Evolutionary conservation across 2,797 vertebrate species (phyloP).

Genomic region (Aulostomus chinensis): DNA sequence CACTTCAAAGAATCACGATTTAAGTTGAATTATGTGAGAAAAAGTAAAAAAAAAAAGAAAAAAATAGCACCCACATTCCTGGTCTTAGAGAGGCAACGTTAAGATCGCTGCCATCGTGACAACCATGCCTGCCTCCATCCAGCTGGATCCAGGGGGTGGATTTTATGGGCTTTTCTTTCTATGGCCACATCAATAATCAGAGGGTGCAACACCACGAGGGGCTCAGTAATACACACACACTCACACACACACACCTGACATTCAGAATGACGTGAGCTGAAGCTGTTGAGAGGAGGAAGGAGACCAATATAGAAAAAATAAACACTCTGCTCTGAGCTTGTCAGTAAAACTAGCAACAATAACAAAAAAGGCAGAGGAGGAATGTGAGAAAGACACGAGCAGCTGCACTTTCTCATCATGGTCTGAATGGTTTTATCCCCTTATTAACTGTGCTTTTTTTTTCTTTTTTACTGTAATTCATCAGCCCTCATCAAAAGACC

Average conservation of each 20-base stretch:
- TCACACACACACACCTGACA: no score
- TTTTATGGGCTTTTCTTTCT: constrained; percentile 61
- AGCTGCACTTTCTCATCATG: constrained; percentile 12
- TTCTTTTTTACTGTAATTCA: neutral
- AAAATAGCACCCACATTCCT: constrained; percentile 17
- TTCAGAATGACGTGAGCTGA: constrained; percentile 56
- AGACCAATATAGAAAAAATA: no score
- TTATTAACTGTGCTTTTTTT: neutral
- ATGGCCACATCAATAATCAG: constrained; percentile 65
- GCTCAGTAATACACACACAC: constrained; percentile 59
- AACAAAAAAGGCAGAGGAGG: constrained; percentile 12
- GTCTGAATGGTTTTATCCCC: constrained; percentile 2
- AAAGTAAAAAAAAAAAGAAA: constrained; percentile 38
- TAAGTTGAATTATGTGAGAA: constrained; percentile 35
- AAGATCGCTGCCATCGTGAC: no score
- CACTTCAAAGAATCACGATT: constrained; percentile 22
- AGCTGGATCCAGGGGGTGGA: constrained; percentile 49
- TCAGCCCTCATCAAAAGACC: neutral
- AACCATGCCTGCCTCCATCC: constrained; percentile 33
- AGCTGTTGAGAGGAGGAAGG: constrained; percentile 46
- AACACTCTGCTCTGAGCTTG: constrained; percentile 23
- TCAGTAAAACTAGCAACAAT: constrained; percentile 46
- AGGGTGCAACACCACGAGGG: constrained; percentile 63
- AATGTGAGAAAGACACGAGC: constrained; percentile 21
- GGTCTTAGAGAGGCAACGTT: constrained; percentile 14